Conservation (phyloP, 2,797 vertebrate genomes). For the Nothura maculosa region DNA sequence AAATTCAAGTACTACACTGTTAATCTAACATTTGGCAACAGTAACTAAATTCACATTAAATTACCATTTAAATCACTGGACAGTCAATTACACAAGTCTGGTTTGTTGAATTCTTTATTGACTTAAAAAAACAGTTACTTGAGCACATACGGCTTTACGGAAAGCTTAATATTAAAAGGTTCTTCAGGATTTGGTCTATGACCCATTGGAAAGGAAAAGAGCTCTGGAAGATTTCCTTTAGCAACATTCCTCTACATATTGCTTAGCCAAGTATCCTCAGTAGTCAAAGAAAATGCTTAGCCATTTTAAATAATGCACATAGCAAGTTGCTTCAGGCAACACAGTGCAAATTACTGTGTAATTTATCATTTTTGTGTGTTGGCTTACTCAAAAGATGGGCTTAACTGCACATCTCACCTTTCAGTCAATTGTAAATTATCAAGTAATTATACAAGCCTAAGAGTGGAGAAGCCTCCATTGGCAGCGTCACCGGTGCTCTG, state of each 20-base stretch:
- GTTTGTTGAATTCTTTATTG: neutral
- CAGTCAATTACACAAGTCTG: neutral
- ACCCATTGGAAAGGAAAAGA: neutral
- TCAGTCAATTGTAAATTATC: neutral
- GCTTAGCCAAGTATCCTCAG: neutral
- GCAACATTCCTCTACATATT: neutral
- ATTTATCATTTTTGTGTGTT: neutral
- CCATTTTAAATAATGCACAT: neutral
- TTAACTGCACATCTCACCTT: neutral
- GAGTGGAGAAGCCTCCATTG: neutral
- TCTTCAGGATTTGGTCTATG: neutral
- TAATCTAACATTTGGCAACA: slow-evolving; percentile 1
- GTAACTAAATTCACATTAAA: neutral
- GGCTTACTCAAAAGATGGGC: neutral
- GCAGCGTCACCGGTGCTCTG: neutral
- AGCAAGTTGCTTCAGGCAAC: neutral
- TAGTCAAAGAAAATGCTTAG: neutral
- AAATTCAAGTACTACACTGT: neutral
- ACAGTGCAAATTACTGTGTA: neutral
- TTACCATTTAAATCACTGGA: neutral
- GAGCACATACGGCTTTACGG: neutral
- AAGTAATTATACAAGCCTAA: neutral
- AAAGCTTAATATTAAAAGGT: neutral
- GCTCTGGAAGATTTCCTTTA: neutral
- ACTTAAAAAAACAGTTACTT: neutral